These are phyloP conservation scores for Brachyptera putata DNA, from an alignment of 2,888 invertebrate genomes.

Conservation along the genomic window DNA sequence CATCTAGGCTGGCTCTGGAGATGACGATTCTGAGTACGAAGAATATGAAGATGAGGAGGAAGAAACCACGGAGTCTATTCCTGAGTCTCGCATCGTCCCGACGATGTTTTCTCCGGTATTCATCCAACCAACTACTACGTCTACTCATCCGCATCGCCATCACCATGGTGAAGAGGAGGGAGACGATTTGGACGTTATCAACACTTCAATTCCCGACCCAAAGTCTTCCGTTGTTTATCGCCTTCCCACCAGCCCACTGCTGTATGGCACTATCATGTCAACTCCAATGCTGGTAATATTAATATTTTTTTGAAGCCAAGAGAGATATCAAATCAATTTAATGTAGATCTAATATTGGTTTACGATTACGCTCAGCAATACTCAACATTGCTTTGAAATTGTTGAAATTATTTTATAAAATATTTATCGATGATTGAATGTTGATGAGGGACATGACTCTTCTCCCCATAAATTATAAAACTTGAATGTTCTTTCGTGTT, in stretches of 20 bases:
- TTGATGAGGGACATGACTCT: too few species aligned
- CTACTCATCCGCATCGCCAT: constrained; percentile 45
- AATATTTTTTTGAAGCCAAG: too few species aligned
- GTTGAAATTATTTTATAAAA: too few species aligned
- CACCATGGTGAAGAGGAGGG: constrained; percentile 44
- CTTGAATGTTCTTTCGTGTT: too few species aligned
- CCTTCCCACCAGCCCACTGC: constrained; percentile 32
- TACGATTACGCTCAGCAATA: too few species aligned
- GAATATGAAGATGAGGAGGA: constrained; percentile 42
- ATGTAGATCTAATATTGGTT: too few species aligned
- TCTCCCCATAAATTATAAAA: too few species aligned
- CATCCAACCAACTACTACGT: constrained; percentile 34
- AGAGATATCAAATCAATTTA: too few species aligned
- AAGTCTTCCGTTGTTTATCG: constrained; percentile 6
- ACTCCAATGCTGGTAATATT: constrained; percentile 38
- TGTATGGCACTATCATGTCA: constrained; percentile 34
- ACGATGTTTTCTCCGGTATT: constrained; percentile 43
- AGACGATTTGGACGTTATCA: constrained; percentile 23
- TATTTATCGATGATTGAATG: too few species aligned
- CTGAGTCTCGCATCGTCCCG: constrained; percentile 38
- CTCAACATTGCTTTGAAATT: too few species aligned
- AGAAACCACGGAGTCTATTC: constrained; percentile 41
- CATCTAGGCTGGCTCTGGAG: constrained; percentile 36
- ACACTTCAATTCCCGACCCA: background rate
- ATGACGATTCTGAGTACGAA: constrained; percentile 42